Evolutionary conservation across 1,140 invertebrate species (phyloP).

Genomic region (Eupristina koningsbergeri): DNA sequence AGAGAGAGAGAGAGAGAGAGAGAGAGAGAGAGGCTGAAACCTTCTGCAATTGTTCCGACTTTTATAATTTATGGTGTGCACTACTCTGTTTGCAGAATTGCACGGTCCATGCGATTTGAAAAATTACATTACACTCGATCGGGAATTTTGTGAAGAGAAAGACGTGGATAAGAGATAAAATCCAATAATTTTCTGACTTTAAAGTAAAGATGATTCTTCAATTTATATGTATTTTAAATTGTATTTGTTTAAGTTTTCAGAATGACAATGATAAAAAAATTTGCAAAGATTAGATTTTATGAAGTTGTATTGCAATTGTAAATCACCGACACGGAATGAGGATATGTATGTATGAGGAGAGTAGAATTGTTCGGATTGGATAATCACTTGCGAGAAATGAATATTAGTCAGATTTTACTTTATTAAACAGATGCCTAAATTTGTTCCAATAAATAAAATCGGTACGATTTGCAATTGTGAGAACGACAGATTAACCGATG

Average conservation of each 20-base stretch:
- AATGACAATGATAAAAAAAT: neutral
- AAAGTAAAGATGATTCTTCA: neutral
- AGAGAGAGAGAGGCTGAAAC: neutral
- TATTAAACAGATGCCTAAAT: no score
- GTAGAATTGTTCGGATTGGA: no score
- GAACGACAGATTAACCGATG: no score
- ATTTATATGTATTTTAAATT: conserved; percentile 1
- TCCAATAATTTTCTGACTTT: conserved; percentile 20
- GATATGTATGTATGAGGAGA: no score
- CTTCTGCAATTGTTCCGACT: neutral
- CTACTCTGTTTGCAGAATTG: conserved; percentile 4
- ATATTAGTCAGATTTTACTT: no score
- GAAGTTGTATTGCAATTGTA: neutral
- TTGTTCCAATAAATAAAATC: no score
- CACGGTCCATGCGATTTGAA: conserved; percentile 35
- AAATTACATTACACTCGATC: conserved; percentile 43
- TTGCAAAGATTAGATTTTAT: no score
- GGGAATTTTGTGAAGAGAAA: conserved; percentile 32
- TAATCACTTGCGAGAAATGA: no score
- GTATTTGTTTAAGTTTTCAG: neutral
- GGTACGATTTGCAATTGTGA: no score
- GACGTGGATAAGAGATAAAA: conserved; percentile 26
- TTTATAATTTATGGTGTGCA: conserved; percentile 28
- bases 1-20: neutral
- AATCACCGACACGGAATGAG: no score